Base-by-base conservation (phyloP, 2,888 invertebrate genomes). In the Auanema freiburgensis region DNA sequence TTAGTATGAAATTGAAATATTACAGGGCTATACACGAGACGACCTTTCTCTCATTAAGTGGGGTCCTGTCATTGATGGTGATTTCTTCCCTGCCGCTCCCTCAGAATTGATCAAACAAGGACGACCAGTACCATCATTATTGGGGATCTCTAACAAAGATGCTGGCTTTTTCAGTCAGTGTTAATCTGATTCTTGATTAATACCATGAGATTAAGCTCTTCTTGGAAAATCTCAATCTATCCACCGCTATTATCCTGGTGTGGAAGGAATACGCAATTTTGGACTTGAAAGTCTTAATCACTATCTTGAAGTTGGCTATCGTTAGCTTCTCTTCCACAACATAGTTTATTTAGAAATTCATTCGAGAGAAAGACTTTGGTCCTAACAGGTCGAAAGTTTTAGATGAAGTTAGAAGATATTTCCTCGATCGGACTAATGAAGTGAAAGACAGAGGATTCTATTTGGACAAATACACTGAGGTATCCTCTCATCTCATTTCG, bases 1-100 rank as follows among this genome's bases (percentile, higher is more conserved):
- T 8, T 33, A 33, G 3, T 11, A 12, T 0, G 2, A 25, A 14
- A 3, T 40, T 41, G 11, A 41, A 40, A 8, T 16, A 10, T 41
- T 40, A 14, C 41, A 55, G 41, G 57, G 56, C 16, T 57, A 56
- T 21, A 57, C 56, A 12, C 56, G 51, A 12, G 21, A 23, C 11
- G 53, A 57, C 23, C 41, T 57, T 52, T 52, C 24, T n/a, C 52
- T n/a, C 4, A 52, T 63, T 57, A 63, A 58, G 23, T 63, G 52
- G 52, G 63, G 63, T 25, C 63, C 63, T 23, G 40, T n/a, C 1
- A 21, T 63, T 8, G 63, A 63, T 43, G 63, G 63, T 43, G 63
- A 63, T 18, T 58, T 63, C 49, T 43, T 63, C 16, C 57, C 63
- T 11, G 24, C 43, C 21, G 46, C 43, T 63, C 58, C 63, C 14